Evolutionary conservation across 2,888 invertebrate genomes (phyloP).

Genomic region (Halocaridina rubra): DNA sequence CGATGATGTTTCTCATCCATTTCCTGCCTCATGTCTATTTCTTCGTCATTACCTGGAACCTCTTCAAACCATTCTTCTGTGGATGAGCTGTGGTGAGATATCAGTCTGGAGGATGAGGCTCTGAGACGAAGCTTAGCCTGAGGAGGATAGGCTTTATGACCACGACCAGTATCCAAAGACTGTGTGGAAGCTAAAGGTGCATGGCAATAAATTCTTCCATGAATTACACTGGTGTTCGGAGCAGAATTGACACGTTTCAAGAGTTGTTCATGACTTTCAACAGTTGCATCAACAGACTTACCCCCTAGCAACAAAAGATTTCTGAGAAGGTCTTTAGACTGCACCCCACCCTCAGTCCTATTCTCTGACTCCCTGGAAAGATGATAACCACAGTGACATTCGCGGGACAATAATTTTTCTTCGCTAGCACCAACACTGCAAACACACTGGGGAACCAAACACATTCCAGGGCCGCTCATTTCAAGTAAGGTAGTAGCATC

Average conservation of each 20-base stretch:
- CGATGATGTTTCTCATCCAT: not conserved
- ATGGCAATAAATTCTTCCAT: slow-evolving; percentile 6
- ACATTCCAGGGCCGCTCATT: slow-evolving; percentile 9
- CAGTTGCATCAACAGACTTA: not conserved
- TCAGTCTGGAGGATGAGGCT: slow-evolving; percentile 46
- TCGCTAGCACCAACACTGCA: slow-evolving; percentile 55
- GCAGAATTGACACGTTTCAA: slow-evolving; percentile 51
- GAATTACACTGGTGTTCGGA: slow-evolving; percentile 28
- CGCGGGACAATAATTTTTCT: slow-evolving; percentile 27
- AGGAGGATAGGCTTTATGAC: slow-evolving; percentile 32
- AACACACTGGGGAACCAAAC: slow-evolving; percentile 49
- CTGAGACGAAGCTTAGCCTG: slow-evolving; percentile 42
- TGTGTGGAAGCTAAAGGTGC: slow-evolving; percentile 41
- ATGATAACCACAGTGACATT: slow-evolving; percentile 39
- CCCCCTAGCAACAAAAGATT: slow-evolving; percentile 44
- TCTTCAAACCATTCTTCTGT: slow-evolving; percentile 63
- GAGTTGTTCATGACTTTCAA: slow-evolving; percentile 23
- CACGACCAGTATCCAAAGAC: slow-evolving; percentile 45
- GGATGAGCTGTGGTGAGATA: slow-evolving; percentile 62
- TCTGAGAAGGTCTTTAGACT: slow-evolving; percentile 39
- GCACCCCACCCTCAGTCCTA: slow-evolving; percentile 25
- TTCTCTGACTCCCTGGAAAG: not conserved
- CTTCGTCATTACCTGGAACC: slow-evolving; percentile 25
- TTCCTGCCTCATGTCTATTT: not conserved
- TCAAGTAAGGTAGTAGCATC: slow-evolving; percentile 16